phyloP scores from a whole-genome alignment of 23 tunicate genomes.

The Trididemnum clinides region DNA sequence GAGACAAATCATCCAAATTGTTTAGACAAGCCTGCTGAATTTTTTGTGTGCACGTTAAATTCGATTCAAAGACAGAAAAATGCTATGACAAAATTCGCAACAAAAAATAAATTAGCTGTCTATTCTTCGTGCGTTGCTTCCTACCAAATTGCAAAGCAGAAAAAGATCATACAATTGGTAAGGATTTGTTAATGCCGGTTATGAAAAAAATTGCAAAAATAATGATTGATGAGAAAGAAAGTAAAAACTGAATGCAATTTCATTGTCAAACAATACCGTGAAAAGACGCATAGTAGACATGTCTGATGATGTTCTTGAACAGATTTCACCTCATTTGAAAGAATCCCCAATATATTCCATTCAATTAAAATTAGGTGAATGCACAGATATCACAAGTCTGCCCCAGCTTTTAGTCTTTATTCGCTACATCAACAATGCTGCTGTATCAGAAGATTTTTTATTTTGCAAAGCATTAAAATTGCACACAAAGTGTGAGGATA shows the following conservation, averaged over 20 bases:
- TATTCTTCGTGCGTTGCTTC: constrained; percentile 40
- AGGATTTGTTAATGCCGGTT: constrained; percentile 42
- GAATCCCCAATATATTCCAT: constrained; percentile 24
- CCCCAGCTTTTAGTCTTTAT: constrained; percentile 35
- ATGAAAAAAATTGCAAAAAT: constrained; percentile 37
- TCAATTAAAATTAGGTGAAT: constrained; percentile 27
- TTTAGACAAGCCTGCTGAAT: constrained; percentile 34
- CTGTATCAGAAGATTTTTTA: constrained; percentile 39
- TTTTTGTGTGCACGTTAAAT: constrained; percentile 42
- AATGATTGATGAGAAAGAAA: constrained; percentile 47
- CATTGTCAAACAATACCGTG: constrained; percentile 40
- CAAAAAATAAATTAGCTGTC: constrained; percentile 34
- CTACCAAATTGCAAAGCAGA: constrained; percentile 44
- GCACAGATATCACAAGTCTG: constrained; percentile 26
- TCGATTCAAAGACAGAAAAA: constrained; percentile 41
- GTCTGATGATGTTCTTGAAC: constrained; percentile 42
- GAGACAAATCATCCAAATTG: constrained; percentile 39
- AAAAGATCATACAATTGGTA: constrained; percentile 37
- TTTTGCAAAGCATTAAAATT: constrained; percentile 37
- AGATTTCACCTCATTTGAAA: constrained; percentile 24
- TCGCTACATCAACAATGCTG: constrained; percentile 28
- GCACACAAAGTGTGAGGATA: constrained; percentile 30
- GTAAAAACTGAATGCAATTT: constrained; percentile 42
- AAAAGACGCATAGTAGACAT: constrained; percentile 38
- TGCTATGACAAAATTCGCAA: constrained; percentile 24